Evolutionary conservation across 1,140 invertebrate species (phyloP).

Genomic region (Aphis gossypii): DNA sequence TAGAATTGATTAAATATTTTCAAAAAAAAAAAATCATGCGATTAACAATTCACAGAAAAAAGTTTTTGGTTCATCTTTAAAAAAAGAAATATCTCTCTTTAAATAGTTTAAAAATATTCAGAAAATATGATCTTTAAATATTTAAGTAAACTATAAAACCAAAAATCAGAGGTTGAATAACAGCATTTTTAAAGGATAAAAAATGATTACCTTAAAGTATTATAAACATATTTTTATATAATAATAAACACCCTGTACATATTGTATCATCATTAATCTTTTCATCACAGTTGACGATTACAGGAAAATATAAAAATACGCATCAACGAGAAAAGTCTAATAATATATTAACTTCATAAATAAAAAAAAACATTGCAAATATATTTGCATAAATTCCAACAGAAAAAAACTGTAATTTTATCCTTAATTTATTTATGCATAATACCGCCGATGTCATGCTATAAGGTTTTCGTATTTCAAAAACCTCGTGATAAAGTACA

Average conservation of each 20-base stretch:
- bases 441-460: not conserved
- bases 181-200: not conserved
- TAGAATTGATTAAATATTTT: no score
- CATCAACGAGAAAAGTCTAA: not conserved
- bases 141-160: not conserved
- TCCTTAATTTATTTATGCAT: not conserved
- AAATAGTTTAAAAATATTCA: not conserved
- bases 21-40: no score
- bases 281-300: not conserved
- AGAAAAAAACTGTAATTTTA: not conserved
- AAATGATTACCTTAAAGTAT: not conserved
- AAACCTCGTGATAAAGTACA: not conserved
- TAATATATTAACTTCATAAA: not conserved
- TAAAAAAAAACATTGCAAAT: not conserved
- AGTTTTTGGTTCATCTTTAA: no score
- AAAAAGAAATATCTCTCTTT: no score
- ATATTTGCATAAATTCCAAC: slow-evolving; percentile 13
- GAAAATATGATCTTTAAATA: not conserved
- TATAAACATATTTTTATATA: no score
- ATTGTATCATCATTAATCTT: not conserved
- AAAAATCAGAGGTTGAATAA: not conserved
- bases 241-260: not conserved
- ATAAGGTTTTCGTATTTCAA: not conserved
- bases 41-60: no score
- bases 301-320: not conserved